These are phyloP conservation scores for Chunga burmeisteri DNA, from an alignment of 2,113 vertebrate genomes.

Conservation along the genomic window DNA sequence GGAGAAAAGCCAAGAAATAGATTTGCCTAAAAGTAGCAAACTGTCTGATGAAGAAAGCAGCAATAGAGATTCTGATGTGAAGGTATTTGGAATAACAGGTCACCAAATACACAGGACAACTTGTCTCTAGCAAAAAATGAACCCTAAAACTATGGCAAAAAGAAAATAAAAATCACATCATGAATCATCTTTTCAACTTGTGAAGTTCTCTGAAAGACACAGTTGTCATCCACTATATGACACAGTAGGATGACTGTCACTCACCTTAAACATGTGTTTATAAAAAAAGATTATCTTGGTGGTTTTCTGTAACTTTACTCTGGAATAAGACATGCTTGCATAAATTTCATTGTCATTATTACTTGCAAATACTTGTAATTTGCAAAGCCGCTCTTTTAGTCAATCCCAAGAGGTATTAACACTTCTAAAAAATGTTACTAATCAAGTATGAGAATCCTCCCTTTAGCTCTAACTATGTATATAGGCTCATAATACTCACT, in stretches of 20 bases:
- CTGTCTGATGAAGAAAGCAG: background rate
- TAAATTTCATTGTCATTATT: background rate
- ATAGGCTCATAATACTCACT: background rate
- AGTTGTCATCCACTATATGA: background rate
- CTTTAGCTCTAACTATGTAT: background rate
- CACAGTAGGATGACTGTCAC: background rate
- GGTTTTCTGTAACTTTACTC: background rate
- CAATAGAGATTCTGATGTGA: background rate
- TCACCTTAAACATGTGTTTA: background rate
- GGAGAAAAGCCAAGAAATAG: background rate
- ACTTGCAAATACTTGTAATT: background rate
- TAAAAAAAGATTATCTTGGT: background rate
- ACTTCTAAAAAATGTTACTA: background rate
- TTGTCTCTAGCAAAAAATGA: background rate
- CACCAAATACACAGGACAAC: background rate
- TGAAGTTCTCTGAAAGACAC: background rate
- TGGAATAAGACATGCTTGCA: background rate
- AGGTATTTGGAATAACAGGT: background rate
- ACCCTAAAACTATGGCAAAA: background rate
- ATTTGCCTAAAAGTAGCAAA: background rate
- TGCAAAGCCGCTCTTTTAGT: background rate
- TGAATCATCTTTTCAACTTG: background rate
- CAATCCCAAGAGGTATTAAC: background rate
- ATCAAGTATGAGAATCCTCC: background rate
- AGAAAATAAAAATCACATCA: background rate